phyloP scores from a whole-genome alignment of 2,113 vertebrate species.

The Pelecanoides urinatrix region DNA sequence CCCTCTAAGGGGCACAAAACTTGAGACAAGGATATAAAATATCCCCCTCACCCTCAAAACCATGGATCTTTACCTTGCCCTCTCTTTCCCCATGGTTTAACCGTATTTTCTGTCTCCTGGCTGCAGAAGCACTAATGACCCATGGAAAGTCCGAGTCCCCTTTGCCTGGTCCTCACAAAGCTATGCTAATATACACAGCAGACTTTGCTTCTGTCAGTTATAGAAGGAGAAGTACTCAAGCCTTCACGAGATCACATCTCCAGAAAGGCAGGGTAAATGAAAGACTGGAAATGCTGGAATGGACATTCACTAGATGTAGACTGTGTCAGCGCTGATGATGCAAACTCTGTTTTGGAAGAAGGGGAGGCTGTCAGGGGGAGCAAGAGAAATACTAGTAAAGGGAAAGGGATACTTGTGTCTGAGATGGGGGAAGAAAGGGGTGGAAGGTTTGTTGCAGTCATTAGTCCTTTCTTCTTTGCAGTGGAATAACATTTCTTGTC shows the following conservation, averaged over 20 bases:
- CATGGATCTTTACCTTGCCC: neutral
- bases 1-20: neutral
- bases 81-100: fast-evolving
- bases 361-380: neutral
- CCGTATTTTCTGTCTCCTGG: neutral
- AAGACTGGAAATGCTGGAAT: neutral
- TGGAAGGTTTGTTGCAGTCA: neutral
- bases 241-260: neutral
- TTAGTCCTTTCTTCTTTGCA: neutral
- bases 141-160: neutral
- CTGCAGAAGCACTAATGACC: neutral
- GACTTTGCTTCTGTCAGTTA: neutral
- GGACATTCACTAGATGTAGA: neutral
- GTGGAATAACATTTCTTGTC: neutral
- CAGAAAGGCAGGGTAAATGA: neutral
- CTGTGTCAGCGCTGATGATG: neutral
- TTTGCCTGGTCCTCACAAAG: neutral
- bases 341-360: neutral
- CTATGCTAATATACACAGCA: neutral
- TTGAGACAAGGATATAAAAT: neutral
- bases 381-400: neutral
- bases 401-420: neutral
- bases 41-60: neutral
- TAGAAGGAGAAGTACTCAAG: neutral
- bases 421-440: neutral